A percentile compares a stretch with the other conserved stretches of the same genome.
These are phyloP conservation scores for Myotis planiceps DNA, from an alignment of 2,797 vertebrate species.

Conservation along the genomic window DNA sequence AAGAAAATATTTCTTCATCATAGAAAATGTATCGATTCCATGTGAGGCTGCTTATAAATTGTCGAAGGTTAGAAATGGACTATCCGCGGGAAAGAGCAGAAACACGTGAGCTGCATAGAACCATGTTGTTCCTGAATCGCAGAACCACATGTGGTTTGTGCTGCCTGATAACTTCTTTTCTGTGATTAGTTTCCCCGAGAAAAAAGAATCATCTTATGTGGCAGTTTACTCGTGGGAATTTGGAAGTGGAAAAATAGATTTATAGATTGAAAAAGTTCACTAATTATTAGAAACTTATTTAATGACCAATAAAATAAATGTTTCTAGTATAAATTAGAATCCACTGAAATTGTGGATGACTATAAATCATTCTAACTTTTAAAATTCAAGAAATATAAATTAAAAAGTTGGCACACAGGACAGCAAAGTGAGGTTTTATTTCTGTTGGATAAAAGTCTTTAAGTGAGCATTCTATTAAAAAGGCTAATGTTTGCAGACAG, in stretches of 20 bases:
- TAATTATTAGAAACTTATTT: constrained; percentile 29
- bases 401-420: not conserved
- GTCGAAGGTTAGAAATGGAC: not conserved
- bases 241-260: not conserved
- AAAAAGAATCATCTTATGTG: not conserved
- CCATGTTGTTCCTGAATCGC: not conserved
- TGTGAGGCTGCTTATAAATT: not conserved
- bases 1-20: not conserved
- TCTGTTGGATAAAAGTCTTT: not conserved
- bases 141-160: not conserved
- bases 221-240: not conserved
- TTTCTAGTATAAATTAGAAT: not conserved
- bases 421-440: not conserved
- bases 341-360: not conserved
- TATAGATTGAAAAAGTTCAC: not conserved
- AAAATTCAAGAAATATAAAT: not conserved
- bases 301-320: not conserved
- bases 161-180: not conserved
- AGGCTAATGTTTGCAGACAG: not conserved
- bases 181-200: not conserved
- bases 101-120: not conserved
- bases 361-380: not conserved
- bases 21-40: not conserved
- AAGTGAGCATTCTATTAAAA: not conserved
- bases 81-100: not conserved